Evolutionary conservation across 2,888 invertebrate species (phyloP), one percentile per base, ranked within the genome.

Genomic region (Drosophila ezoana): DNA sequence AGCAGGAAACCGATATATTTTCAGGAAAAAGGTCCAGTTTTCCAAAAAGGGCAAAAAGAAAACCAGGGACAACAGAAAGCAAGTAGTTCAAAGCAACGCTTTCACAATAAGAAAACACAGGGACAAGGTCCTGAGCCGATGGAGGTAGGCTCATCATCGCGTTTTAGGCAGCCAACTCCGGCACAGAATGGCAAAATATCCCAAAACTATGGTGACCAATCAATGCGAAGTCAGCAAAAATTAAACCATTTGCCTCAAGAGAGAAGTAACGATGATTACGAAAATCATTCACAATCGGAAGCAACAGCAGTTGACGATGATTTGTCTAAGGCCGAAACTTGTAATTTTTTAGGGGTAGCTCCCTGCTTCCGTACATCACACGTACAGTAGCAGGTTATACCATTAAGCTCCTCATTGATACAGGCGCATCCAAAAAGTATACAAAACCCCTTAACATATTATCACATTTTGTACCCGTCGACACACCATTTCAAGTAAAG

Each of bases 351-450:
- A 13, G 9, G 14, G 32, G 32, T 10, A 33, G 10, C 8, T 33
- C 10, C 32, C 20, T 20, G 20, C 20, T 20, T 20, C 20, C 4
- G 20, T 20, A 20, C 20, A 20, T 20, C 18, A 18, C 18, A 18
- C 18, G 18, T 18, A 18, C 18, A 18, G 13, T 35, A 16, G 33
- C 48, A 5, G 48, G n/a, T 6, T 16, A 20, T 5, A 16, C 14
- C 11, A 35, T 48, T 18, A 35, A 14, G n/a, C 48, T 48, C 10
- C 47, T 47, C 14, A 47, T 47, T 32, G 47, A 47, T 32, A 47
- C 47, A 14, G 47, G 47, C 0, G 32, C 47, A n/a, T 47, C 23
- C 20, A 5, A 45, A 14, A 45, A 45, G 14, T 28, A 45, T 32
- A 45, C 32, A 13, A 32, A n/a, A n/a, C 28, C 14, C 23, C 23